Base-by-base conservation (phyloP, 1,140 invertebrate species). In the Lethrus apterus region DNA sequence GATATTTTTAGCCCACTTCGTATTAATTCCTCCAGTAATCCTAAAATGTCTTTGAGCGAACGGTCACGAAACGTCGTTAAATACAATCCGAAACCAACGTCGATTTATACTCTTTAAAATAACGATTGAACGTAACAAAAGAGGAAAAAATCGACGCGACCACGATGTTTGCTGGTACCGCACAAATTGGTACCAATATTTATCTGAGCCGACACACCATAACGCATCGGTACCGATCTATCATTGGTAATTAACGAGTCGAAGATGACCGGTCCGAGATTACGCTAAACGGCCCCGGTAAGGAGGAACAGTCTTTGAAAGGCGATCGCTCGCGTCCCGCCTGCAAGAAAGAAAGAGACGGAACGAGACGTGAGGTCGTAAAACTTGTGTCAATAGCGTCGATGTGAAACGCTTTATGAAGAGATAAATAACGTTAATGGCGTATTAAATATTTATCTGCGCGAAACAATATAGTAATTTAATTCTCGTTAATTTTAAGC, bases 221-320 rank as follows among this genome's bases (percentile, higher is more conserved):
- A 38, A 43, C 18, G 29, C 29, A 43, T 26, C 30, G 40, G 40
- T 31, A 43, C 24, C 30, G 30, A 43, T 43, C 40, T 43, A 43
- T 43, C 40, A 43, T 43, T 43, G 24, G 40, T 43, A 43, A 43
- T 43, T 43, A 43, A 43, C 40, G 23, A 23, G 40, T 31, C 35
- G 30, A 18, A 43, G 40, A 43, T 43, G 40, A 24, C 24, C 30
- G 23, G 14, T n/a, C n/a, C n/a, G 23, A 30, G 40, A 43, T 43
- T 43, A 31, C 29, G 40, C 24, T 43, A 43, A 43, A 43, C 40
- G 24, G 40, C n/a, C n/a, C n/a, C n/a, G n/a, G n/a, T n/a, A n/a
- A n/a, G n/a, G n/a, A n/a, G n/a, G n/a, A n/a, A n/a, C n/a, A n/a
- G n/a, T n/a, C n/a, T n/a, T n/a, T n/a, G n/a, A n/a, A n/a, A n/a